Conservation (phyloP, 1,140 invertebrate genomes). For the Aphis gossypii region DNA sequence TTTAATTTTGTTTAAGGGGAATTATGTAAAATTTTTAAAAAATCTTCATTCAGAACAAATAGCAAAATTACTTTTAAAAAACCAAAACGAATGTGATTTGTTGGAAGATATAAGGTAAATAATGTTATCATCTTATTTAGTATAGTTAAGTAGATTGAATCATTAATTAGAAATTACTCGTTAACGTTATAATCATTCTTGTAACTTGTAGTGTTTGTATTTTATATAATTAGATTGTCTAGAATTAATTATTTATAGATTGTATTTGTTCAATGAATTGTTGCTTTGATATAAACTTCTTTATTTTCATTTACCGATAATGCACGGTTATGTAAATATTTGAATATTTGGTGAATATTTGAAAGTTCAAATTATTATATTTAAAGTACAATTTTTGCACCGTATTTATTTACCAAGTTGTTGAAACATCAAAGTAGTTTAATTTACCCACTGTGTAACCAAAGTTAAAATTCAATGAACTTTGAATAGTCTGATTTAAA, state of each 20-base stretch:
- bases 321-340: background rate
- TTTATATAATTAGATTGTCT: background rate
- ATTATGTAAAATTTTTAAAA: slow-evolving; percentile 87
- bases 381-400: background rate
- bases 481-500: background rate
- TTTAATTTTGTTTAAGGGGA: slow-evolving; percentile 73
- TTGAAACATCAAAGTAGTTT: background rate
- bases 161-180: background rate
- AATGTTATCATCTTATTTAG: background rate
- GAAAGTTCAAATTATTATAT: background rate
- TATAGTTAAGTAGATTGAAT: background rate
- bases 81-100: slow-evolving; percentile 94
- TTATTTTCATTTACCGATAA: background rate
- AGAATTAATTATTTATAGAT: background rate
- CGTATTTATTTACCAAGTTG: background rate
- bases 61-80: slow-evolving; percentile 89
- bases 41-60: slow-evolving; percentile 92
- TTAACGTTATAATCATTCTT: background rate
- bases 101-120: slow-evolving; percentile 85
- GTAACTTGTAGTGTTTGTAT: background rate
- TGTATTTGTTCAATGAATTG: background rate
- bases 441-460: background rate
- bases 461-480: background rate
- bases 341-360: background rate
- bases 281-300: background rate